A percentile compares a stretch with the other conserved stretches of the same genome.
Conservation (phyloP, 2,113 vertebrate species). For the Cyanoramphus novaezelandiae region DNA sequence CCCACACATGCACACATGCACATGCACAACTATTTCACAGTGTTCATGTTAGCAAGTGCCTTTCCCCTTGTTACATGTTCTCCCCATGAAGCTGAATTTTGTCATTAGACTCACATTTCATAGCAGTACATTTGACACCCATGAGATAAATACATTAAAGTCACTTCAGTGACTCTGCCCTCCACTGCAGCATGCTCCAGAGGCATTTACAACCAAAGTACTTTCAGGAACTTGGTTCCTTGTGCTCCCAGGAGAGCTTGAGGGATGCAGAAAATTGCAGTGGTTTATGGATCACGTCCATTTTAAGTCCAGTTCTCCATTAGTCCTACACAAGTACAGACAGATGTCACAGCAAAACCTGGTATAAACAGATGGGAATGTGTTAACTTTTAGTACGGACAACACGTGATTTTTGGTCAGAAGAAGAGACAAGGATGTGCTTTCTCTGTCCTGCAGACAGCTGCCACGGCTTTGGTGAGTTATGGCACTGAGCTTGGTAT, state of each 20-base stretch:
- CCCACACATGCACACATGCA: constrained; percentile 32
- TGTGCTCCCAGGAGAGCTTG: not conserved
- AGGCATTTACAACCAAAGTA: not conserved
- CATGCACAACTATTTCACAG: constrained; percentile 41
- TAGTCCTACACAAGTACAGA: not conserved
- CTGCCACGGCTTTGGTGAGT: not conserved
- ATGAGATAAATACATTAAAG: not conserved
- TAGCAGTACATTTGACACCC: not conserved
- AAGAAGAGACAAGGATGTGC: not conserved
- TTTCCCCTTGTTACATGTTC: not conserved
- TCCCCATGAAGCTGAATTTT: not conserved
- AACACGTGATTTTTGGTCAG: not conserved
- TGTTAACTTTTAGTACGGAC: not conserved
- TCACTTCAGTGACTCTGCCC: not conserved
- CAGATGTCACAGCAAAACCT: not conserved
- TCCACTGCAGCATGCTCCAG: not conserved
- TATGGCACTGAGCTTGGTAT: not conserved
- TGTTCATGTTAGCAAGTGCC: not conserved
- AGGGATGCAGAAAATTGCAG: not conserved
- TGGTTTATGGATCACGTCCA: not conserved
- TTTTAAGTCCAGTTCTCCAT: not conserved
- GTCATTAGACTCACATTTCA: not conserved
- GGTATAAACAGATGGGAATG: not conserved
- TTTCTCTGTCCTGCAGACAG: not conserved
- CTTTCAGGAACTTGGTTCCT: not conserved